Percentiles rank a stretch among this genome's conserved stretches.
phyloP scores from a whole-genome alignment of 2,113 vertebrate genomes.

The Noturus placidus region DNA sequence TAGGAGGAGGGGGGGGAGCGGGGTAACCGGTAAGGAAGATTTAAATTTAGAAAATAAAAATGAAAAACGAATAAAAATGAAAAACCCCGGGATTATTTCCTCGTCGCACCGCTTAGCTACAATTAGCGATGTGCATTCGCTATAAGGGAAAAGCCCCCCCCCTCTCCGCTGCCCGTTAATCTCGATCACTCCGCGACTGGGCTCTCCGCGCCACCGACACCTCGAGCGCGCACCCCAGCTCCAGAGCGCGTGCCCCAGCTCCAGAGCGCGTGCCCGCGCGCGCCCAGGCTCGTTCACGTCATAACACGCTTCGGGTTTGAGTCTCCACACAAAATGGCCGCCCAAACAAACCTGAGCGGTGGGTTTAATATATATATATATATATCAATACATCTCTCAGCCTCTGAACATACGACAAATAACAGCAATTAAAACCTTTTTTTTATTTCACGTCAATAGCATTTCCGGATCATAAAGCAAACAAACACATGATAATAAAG shows the following conservation, averaged over 20 bases:
- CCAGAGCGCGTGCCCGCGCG: neutral
- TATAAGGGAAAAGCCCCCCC: constrained; percentile 14
- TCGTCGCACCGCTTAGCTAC: constrained; percentile 32
- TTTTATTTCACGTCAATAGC: no score
- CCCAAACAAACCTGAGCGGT: constrained; percentile 67
- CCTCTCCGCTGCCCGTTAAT: constrained; percentile 61
- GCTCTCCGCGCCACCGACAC: constrained; percentile 50
- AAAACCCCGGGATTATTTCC: neutral
- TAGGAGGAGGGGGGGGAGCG: neutral
- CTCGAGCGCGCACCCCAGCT: constrained; percentile 18
- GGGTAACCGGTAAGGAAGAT: neutral
- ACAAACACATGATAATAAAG: neutral
- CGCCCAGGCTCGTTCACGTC: constrained; percentile 35
- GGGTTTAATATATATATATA: no score
- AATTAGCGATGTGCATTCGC: constrained; percentile 29
- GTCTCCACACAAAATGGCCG: constrained; percentile 78
- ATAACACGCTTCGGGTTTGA: neutral
- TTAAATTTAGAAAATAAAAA: neutral
- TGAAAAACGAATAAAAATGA: neutral
- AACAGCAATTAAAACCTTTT: no score
- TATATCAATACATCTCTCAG: neutral
- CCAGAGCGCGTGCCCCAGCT: neutral
- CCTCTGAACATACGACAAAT: no score
- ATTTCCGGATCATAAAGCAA: no score
- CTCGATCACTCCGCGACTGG: constrained; percentile 55